Evolutionary conservation across 2,113 vertebrate species (phyloP), one percentile per base, ranked within the genome.

Genomic region (Eira barbara): DNA sequence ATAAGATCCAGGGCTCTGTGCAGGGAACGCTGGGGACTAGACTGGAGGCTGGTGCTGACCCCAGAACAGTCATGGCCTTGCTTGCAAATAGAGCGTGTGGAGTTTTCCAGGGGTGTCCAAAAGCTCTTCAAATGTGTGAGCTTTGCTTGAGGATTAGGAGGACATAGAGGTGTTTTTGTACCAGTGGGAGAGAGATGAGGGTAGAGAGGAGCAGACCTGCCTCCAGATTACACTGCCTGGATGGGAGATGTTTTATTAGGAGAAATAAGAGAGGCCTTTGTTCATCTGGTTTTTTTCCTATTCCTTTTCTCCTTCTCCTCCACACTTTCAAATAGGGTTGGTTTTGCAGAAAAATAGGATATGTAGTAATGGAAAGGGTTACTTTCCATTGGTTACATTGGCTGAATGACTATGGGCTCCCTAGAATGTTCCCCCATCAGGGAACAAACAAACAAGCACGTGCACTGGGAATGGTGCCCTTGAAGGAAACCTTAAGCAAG

Each of bases 91-190:
- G 63, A 52, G 87, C 34, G 0, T 57, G 39, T 21, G 14, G 34
- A 92, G 13, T 80, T 61, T 97, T 73, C 82, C 27, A 89, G 76
- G 17, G 83, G 42, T 14, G 89, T 59, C 57, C 55, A 59, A 18
- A 90, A 81, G 83, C 89, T 89, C 69, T 45, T 97, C 13, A 83
- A 86, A 31, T 21, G 9, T 0, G 0, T 23, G 34, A 17, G 36
- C 81, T 94, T 95, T 52, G 83, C 92, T 92, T 79, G 17, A 93
- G 95, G 78, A 67, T 52, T 63, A 92, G 63, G 61, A 47, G 36
- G 92, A 59, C 71, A 4, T 0, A 0, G 25, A 63, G 61, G 17
- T 83, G 61, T 23, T 47, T 87, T 47, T 73, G n/a, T n/a, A 45
- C 29, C 17, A 15, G 13, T 65, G 36, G 71, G 76, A 47, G 45